Percentiles rank a stretch among this genome's conserved stretches.
phyloP scores from a whole-genome alignment of 2,113 vertebrate genomes.

The Phalacrocorax carbo region DNA sequence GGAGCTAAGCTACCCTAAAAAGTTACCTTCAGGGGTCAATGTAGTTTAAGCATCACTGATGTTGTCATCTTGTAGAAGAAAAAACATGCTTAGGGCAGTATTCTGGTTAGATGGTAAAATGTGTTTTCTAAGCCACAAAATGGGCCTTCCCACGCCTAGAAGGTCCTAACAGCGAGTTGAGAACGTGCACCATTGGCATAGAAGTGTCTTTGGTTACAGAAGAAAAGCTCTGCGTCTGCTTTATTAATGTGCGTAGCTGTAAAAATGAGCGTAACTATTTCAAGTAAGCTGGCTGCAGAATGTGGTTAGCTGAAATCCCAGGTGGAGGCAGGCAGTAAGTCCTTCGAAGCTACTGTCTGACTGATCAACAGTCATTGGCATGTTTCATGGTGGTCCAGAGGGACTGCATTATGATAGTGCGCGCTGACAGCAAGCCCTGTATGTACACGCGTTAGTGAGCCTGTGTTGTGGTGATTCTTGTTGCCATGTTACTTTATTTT shows the following conservation, averaged over 20 bases:
- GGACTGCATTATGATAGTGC: background rate
- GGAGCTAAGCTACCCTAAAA: background rate
- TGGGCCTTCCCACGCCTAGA: background rate
- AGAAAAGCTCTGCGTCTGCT: background rate
- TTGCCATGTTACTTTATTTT: background rate
- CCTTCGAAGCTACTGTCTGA: background rate
- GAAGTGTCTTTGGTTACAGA: background rate
- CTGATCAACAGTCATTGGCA: fast-evolving
- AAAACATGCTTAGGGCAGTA: background rate
- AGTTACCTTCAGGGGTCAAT: background rate
- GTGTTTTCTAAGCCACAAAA: background rate
- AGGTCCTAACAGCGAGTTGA: background rate
- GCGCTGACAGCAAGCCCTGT: background rate
- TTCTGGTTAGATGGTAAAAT: background rate
- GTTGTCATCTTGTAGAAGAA: background rate
- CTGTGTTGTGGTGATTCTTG: background rate
- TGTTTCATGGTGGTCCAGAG: fast-evolving
- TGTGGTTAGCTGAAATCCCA: background rate
- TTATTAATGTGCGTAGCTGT: background rate
- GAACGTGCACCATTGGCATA: background rate
- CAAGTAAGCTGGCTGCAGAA: background rate
- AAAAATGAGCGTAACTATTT: background rate
- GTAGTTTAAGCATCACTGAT: background rate
- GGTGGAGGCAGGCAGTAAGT: background rate
- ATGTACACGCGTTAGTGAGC: background rate